Conservation (phyloP, 2,113 vertebrate species). For the Pseudonaja textilis region DNA sequence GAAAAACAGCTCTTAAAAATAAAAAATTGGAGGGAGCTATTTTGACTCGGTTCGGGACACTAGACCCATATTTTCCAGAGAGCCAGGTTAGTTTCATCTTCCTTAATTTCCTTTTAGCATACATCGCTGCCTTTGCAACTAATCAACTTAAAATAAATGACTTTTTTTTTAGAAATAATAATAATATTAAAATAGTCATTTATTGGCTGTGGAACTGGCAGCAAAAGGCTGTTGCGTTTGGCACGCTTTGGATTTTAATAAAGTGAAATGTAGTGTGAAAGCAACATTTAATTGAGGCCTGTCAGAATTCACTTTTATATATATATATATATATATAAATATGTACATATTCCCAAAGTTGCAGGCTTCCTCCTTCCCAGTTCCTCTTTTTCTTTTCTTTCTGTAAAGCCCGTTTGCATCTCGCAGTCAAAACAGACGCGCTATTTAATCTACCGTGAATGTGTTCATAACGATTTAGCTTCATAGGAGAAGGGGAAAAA, state of each 20-base stretch:
- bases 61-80: not conserved
- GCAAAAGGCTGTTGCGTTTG: not conserved
- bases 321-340: accelerated
- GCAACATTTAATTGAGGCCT: not conserved
- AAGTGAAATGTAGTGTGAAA: not conserved
- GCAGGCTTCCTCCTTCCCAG: not conserved
- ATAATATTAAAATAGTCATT: too few species aligned
- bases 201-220: accelerated
- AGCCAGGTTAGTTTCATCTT: not conserved
- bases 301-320: not conserved
- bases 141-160: accelerated
- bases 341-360: accelerated
- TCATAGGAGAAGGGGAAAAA: not conserved
- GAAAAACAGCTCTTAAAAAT: not conserved
- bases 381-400: not conserved
- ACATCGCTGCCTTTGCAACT: not conserved
- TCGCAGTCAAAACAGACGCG: not conserved
- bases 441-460: accelerated
- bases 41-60: too few species aligned
- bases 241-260: not conserved
- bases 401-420: not conserved
- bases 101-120: accelerated
- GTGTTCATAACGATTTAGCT: accelerated
- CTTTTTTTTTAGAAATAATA: not conserved
- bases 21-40: not conserved